Percentiles rank a stretch among this genome's conserved stretches.
phyloP scores from a whole-genome alignment of 1,140 invertebrate genomes.

The Bombus huntii region DNA sequence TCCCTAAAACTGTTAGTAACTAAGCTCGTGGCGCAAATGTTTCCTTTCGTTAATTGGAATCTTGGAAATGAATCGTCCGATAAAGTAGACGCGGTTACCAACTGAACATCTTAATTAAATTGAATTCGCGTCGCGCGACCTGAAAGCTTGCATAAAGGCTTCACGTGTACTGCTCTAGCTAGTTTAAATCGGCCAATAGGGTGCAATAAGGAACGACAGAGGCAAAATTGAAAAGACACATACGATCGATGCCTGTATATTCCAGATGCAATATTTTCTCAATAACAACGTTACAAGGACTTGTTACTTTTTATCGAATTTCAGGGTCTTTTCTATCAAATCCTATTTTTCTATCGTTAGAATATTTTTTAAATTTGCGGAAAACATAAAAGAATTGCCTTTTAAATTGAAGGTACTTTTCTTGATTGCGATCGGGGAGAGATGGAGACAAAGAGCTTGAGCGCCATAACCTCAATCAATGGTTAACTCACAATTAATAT shows the following conservation, averaged over 20 bases:
- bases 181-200: background rate
- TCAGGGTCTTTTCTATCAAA: background rate
- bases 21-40: background rate
- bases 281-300: background rate
- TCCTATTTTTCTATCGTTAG: background rate
- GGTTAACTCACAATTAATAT: no score
- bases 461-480: no score
- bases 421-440: no score
- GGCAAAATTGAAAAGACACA: constrained; percentile 5
- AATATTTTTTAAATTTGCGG: background rate
- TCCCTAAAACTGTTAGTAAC: background rate
- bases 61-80: constrained; percentile 7
- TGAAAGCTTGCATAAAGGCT: constrained; percentile 17
- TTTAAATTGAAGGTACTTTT: no score
- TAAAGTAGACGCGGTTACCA: constrained; percentile 1
- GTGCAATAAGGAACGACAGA: background rate
- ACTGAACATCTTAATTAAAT: constrained; percentile 40
- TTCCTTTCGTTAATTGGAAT: constrained; percentile 5
- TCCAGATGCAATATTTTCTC: background rate
- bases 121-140: constrained; percentile 8
- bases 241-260: background rate
- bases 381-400: background rate
- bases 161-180: background rate
- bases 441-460: no score
- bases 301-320: background rate